A percentile compares a stretch with the other conserved stretches of the same genome.
Conservation (phyloP, 2,113 vertebrate species). For the Leucosticte australis region DNA sequence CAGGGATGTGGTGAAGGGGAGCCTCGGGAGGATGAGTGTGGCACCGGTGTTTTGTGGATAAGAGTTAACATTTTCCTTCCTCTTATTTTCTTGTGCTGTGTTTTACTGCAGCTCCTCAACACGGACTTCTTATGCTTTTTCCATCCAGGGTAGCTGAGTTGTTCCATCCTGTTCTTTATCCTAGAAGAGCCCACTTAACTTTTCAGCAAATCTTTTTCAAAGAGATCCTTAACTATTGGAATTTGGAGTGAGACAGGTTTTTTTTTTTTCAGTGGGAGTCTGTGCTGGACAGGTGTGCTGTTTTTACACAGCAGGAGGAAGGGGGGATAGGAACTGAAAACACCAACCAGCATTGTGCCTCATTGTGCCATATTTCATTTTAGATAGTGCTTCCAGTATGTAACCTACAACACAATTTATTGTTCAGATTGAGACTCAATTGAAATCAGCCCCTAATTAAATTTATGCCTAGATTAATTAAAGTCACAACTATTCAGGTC, state of each 20-base stretch:
- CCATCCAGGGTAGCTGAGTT: not conserved
- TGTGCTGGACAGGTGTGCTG: not conserved
- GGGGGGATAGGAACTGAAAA: not conserved
- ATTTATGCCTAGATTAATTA: conserved; percentile 77
- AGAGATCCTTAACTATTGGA: not conserved
- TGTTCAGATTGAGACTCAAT: conserved; percentile 59
- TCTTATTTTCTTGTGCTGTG: not conserved
- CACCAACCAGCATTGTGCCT: not conserved
- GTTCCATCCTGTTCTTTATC: not conserved
- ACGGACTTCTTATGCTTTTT: not conserved
- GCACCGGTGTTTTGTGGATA: not conserved
- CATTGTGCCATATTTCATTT: not conserved
- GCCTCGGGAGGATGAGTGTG: not conserved
- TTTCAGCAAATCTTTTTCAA: not conserved
- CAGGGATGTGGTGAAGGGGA: not conserved
- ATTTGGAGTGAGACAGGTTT: not conserved
- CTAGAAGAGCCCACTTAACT: not conserved
- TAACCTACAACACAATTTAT: conserved; percentile 57
- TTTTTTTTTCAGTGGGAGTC: not conserved
- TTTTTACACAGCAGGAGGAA: not conserved
- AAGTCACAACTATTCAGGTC: conserved; percentile 74
- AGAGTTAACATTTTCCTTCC: not conserved
- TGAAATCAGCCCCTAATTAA: conserved; percentile 77
- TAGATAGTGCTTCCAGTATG: not conserved
- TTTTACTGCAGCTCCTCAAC: not conserved